phyloP scores from a whole-genome alignment of 2,113 vertebrate species.

The Hippocampus comes region DNA sequence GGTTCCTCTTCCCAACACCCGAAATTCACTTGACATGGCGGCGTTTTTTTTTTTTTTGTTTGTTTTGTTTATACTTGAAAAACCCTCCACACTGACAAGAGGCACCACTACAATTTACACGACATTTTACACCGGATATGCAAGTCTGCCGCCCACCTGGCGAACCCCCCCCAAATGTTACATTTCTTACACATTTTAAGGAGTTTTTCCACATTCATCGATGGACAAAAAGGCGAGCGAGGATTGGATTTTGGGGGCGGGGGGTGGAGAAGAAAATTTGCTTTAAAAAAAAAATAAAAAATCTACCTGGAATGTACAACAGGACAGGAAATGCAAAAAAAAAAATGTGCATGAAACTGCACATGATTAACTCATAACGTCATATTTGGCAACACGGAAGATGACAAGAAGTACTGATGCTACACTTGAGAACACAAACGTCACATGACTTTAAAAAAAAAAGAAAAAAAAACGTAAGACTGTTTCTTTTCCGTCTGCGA shows the following conservation, averaged over 20 bases:
- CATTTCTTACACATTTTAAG: slow-evolving; percentile 44
- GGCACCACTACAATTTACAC: slow-evolving; percentile 73
- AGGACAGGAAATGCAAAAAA: slow-evolving; percentile 40
- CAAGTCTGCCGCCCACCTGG: slow-evolving; percentile 14
- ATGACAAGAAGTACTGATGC: slow-evolving; percentile 72
- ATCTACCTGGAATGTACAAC: slow-evolving; percentile 67
- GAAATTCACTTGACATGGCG: slow-evolving; percentile 41
- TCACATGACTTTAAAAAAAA: slow-evolving; percentile 53
- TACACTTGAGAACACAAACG: slow-evolving; percentile 66
- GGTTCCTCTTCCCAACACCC: slow-evolving; percentile 54
- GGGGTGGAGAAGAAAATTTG: slow-evolving; percentile 35
- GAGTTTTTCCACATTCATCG: slow-evolving; percentile 61
- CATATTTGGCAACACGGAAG: slow-evolving; percentile 73
- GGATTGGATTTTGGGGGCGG: slow-evolving; percentile 21
- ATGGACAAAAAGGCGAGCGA: slow-evolving; percentile 42
- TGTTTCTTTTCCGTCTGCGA: slow-evolving; percentile 40
- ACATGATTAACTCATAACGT: slow-evolving; percentile 28
- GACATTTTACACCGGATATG: slow-evolving; percentile 70
- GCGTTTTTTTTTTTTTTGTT: slow-evolving; percentile 26
- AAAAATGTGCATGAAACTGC: slow-evolving; percentile 62
- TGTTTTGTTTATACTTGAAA: not conserved
- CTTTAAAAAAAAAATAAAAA: slow-evolving; percentile 21
- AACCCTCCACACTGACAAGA: slow-evolving; percentile 64
- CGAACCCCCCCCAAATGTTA: slow-evolving; percentile 15
- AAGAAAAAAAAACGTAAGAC: slow-evolving; percentile 50